Conservation (phyloP, 2,888 invertebrate genomes). For the Crocallis elinguaria region DNA sequence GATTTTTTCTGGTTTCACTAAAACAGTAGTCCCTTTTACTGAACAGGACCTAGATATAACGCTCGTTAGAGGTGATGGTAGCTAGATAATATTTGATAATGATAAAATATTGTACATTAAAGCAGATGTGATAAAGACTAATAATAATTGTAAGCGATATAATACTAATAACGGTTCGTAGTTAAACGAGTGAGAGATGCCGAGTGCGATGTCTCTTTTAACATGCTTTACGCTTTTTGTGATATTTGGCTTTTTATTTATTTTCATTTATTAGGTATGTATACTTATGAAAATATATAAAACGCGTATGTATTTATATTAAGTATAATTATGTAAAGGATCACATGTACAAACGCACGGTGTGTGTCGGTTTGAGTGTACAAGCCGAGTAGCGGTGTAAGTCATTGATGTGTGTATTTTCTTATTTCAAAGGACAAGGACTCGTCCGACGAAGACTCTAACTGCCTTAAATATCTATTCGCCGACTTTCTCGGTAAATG, state of each 20-base stretch:
- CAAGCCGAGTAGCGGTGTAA: constrained; percentile 31
- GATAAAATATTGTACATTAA: constrained; percentile 43
- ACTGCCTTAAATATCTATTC: constrained; percentile 89
- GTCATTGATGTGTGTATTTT: constrained; percentile 67
- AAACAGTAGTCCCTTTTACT: constrained; percentile 59
- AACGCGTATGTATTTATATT: constrained; percentile 34
- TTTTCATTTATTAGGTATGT: constrained; percentile 56
- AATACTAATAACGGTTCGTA: constrained; percentile 33
- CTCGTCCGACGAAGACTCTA: constrained; percentile 84
- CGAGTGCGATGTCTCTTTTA: constrained; percentile 42
- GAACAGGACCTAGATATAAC: constrained; percentile 57
- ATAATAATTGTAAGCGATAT: constrained; percentile 24
- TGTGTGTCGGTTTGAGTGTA: constrained; percentile 34
- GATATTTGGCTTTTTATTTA: constrained; percentile 80
- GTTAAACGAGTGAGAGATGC: constrained; percentile 31
- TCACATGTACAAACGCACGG: constrained; percentile 52
- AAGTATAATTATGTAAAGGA: constrained; percentile 31
- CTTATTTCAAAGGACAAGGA: constrained; percentile 76
- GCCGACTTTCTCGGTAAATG: constrained; percentile 87
- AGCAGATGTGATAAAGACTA: constrained; percentile 38
- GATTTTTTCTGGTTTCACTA: constrained; percentile 64
- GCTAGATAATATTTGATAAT: constrained; percentile 56
- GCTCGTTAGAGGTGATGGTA: constrained; percentile 74
- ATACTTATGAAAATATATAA: constrained; percentile 41
- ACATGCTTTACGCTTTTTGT: constrained; percentile 79